Evolutionary conservation across 2,888 invertebrate species (phyloP).

Genomic region (Trichopoda pennipes): DNA sequence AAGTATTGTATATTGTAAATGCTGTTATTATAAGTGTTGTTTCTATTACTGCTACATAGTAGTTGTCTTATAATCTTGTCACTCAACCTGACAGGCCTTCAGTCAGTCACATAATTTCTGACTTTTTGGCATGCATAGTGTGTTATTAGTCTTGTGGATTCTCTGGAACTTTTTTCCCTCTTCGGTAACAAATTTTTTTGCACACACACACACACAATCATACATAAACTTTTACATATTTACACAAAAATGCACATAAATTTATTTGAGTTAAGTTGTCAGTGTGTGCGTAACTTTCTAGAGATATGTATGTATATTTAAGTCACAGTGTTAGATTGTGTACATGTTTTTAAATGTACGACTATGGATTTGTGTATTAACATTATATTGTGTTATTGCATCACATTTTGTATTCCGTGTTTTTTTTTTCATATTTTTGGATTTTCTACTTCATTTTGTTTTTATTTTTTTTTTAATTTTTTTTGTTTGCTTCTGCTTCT

Average conservation of each 20-base stretch:
- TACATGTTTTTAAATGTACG: not conserved
- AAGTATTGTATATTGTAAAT: slow-evolving; percentile 22
- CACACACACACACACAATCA: not conserved
- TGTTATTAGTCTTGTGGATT: slow-evolving; percentile 67
- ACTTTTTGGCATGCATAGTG: slow-evolving; percentile 63
- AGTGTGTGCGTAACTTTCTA: slow-evolving; percentile 19
- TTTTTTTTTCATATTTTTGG: slow-evolving; percentile 10
- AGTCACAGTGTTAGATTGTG: slow-evolving; percentile 27
- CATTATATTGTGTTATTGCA: slow-evolving; percentile 64
- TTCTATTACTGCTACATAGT: slow-evolving; percentile 27
- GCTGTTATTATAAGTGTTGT: slow-evolving; percentile 4
- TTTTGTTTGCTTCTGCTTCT: not conserved
- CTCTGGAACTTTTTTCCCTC: slow-evolving; percentile 29
- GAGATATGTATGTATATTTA: slow-evolving; percentile 26
- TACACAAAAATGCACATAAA: slow-evolving; percentile 31
- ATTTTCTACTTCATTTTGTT: slow-evolving; percentile 4
- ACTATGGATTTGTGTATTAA: slow-evolving; percentile 33
- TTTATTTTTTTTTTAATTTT: no score
- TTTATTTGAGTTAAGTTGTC: slow-evolving; percentile 14
- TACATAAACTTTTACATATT: not conserved
- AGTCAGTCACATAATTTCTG: slow-evolving; percentile 66
- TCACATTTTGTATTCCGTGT: slow-evolving; percentile 33
- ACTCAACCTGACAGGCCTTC: slow-evolving; percentile 63
- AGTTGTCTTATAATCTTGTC: slow-evolving; percentile 66
- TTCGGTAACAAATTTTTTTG: slow-evolving; percentile 14